phyloP scores from a whole-genome alignment of 2,113 vertebrate species.

The Pomatostomus ruficeps region DNA sequence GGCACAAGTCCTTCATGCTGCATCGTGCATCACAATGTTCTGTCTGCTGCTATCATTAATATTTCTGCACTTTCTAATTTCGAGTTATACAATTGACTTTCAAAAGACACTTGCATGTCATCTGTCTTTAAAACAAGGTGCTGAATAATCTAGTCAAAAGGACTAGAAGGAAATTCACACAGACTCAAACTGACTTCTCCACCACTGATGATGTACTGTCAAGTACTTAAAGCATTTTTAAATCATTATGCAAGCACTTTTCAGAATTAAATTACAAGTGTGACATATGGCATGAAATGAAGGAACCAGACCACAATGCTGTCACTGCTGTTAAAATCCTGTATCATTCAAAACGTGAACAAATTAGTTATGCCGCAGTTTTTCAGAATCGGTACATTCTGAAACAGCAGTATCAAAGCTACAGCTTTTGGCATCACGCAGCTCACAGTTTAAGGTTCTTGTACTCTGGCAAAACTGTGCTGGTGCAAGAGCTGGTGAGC shows the following conservation, averaged over 20 bases:
- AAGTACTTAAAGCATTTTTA: conserved; percentile 40
- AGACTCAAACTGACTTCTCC: conserved; percentile 19
- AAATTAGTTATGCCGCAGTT: not conserved
- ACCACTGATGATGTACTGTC: conserved; percentile 5
- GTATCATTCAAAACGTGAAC: not conserved
- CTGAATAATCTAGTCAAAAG: conserved; percentile 50
- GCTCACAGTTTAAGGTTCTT: not conserved
- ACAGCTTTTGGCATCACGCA: not conserved
- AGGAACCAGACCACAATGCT: conserved; percentile 42
- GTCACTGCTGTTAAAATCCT: conserved; percentile 26
- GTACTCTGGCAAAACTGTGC: not conserved
- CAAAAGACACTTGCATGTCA: conserved; percentile 11
- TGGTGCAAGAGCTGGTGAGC: not conserved
- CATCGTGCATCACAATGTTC: not conserved
- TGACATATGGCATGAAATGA: conserved; percentile 52
- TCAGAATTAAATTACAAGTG: conserved; percentile 44
- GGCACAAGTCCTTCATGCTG: not conserved
- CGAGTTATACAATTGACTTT: not conserved
- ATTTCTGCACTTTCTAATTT: not conserved
- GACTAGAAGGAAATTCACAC: conserved; percentile 29
- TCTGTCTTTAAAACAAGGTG: conserved; percentile 45
- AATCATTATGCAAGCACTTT: conserved; percentile 52
- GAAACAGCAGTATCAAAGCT: not conserved
- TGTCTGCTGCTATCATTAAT: not conserved
- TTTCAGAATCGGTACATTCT: not conserved